Evolutionary conservation across 2,888 invertebrate species (phyloP), one percentile per base, ranked within the genome.

Genomic region (Thumatha senex): DNA sequence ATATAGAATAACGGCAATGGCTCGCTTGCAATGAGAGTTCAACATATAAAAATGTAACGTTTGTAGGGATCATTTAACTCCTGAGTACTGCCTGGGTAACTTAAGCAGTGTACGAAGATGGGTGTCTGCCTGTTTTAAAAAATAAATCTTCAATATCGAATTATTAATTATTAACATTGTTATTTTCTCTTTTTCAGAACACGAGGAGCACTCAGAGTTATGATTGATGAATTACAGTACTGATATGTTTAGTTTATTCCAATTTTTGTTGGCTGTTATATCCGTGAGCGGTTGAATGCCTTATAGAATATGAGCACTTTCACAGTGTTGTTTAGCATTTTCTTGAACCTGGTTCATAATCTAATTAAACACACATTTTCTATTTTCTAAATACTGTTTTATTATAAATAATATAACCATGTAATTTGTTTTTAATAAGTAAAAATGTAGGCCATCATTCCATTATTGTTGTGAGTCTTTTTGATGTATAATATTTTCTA

Each of bases 151-250:
- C 5, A 24, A 24, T 24, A 24, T 24, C 2, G 18, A 5, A 24
- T 5, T 24, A 24, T 24, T 24, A 4, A 24, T 24, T 24, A 4
- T 24, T 24, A 24, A 2, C 8, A 34, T 12, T 0, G n/a, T 14
- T 9, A n/a, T 14, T 36, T 1, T 48, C 61, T 64, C 66, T 66
- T 61, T 64, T 85, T 74, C 88, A 90, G 89, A 68, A 40, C 77
- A 78, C 45, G 76, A 71, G 24, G 54, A 78, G 50, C 90, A 86
- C 67, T 80, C 80, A 10, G 90, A 91, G 77, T 88, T 91, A 89
- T 91, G 88, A 90, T 88, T 76, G 88, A 90, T 87, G 76, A 78
- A 71, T 68, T 77, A 75, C 72, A 70, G 67, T 65, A 55, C 52
- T 50, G 57, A 65, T 61, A 61, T 65, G 62, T 24, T 62, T 67